Percentiles rank a stretch among this genome's conserved stretches.
These are phyloP conservation scores for Rhynchonema sp. DNA, from an alignment of 2,888 invertebrate species.

Conservation along the genomic window DNA sequence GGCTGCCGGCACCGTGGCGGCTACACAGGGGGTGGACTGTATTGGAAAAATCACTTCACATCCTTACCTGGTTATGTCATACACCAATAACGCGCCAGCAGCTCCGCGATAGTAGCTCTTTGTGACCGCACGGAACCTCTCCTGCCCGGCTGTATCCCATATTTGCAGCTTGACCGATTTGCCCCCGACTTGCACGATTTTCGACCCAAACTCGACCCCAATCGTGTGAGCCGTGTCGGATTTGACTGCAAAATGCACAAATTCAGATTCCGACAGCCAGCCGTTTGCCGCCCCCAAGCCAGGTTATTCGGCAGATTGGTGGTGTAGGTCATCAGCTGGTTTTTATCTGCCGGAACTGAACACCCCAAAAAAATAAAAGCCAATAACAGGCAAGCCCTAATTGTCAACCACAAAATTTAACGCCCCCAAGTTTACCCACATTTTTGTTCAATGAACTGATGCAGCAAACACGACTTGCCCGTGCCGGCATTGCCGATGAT, in stretches of 20 bases:
- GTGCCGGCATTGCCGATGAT: constrained; percentile 79
- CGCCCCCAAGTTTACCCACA: too few species aligned
- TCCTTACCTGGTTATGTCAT: constrained; percentile 30
- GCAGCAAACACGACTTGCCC: constrained; percentile 92
- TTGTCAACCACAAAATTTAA: too few species aligned
- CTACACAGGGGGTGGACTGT: too few species aligned
- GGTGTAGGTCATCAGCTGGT: too few species aligned
- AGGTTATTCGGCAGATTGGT: too few species aligned
- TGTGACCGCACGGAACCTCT: constrained; percentile 42
- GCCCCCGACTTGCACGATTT: constrained; percentile 58
- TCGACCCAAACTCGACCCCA: constrained; percentile 68
- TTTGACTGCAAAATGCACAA: constrained; percentile 54
- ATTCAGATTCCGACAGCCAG: too few species aligned
- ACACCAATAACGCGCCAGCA: constrained; percentile 36
- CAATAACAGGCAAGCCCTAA: too few species aligned
- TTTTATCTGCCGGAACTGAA: too few species aligned
- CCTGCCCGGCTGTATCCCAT: constrained; percentile 46
- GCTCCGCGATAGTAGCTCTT: constrained; percentile 52
- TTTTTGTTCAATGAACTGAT: constrained; percentile 99
- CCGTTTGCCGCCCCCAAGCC: too few species aligned
- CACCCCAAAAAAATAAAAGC: too few species aligned
- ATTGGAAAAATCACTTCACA: neutral
- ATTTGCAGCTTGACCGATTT: constrained; percentile 62
- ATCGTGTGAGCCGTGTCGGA: constrained; percentile 63
- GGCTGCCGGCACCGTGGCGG: too few species aligned